Base-by-base conservation (phyloP, 2,113 vertebrate species). In the Bambusicola thoracicus region DNA sequence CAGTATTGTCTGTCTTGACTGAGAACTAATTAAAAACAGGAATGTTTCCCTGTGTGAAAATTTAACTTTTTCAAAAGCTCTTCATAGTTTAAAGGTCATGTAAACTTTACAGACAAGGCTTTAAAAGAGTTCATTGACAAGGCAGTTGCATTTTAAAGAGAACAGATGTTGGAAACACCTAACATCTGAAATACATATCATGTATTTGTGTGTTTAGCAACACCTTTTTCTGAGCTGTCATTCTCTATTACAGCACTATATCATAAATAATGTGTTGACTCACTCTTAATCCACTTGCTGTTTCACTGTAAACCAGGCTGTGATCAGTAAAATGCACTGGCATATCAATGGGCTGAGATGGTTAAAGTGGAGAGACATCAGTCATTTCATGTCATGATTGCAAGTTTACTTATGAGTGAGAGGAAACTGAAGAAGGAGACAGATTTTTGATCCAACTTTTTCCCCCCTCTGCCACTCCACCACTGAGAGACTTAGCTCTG, bases 181-280 rank as follows among this genome's bases (percentile, higher is more conserved):
- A 32, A 55, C 53, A 55, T 55, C 53, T 55, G 53, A 55, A 32
- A 55, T 55, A 97, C 95, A 96, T 98, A 95, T 94, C 73, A 79
- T 32, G 7, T 38, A 44, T 51, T 40, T 48, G 7, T 40, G n/a
- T 80, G 92, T 93, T 91, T 92, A 97, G 94, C 92, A 97, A 86
- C 93, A 96, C 81, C 87, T 96, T 95, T 95, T 95, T 88, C 85
- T 55, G 65, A 81, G 82, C 93, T 97, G 95, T 97, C 95, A 72
- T 91, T 97, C 89, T 96, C 90, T 93, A 95, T 97, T 97, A 7
- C 51, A 89, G 48, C 83, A 38, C 65, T 91, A 58, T 72, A 12
- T 87, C 77, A 89, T 97, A 97, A 97, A 97, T 97, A 97, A 96
- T 84, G 73, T 91, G 94, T 95, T 97, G 96, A 96, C 97, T 97